Percentiles rank a stretch among this genome's conserved stretches.
Evolutionary conservation across 1,140 invertebrate genomes (phyloP).

Genomic region (Papilio glaucus): DNA sequence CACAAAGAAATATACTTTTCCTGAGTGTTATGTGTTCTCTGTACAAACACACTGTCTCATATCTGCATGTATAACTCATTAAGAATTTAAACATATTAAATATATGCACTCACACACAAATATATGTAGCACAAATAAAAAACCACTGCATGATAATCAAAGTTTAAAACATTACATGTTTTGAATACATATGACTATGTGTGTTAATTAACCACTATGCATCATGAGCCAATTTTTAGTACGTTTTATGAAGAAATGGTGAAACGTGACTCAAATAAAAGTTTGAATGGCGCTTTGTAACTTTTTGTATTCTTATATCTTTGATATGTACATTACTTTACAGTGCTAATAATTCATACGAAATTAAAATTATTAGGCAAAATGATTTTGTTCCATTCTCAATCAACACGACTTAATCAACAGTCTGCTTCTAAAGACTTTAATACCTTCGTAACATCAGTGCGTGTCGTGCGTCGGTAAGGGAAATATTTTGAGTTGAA

Average conservation of each 20-base stretch:
- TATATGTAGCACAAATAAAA: neutral
- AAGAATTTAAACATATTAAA: slow-evolving; percentile 3
- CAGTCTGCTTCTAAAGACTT: no score
- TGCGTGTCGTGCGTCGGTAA: no score
- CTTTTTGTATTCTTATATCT: no score
- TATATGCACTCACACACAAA: neutral
- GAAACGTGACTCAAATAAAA: slow-evolving; percentile 1
- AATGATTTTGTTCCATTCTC: neutral
- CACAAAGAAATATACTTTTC: slow-evolving; percentile 44
- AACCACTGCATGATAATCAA: neutral
- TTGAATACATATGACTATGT: neutral
- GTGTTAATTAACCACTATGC: neutral
- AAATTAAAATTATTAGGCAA: no score
- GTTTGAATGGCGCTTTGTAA: neutral
- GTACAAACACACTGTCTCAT: slow-evolving; percentile 45
- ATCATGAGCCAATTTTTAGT: neutral
- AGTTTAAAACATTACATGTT: neutral
- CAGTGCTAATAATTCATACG: no score
- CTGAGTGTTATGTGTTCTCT: slow-evolving; percentile 70
- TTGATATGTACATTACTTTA: no score
- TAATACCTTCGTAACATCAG: no score
- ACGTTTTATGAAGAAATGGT: neutral
- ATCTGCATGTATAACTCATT: slow-evolving; percentile 32
- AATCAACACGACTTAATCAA: neutral
- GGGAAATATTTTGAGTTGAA: no score